These are phyloP conservation scores for Onychomys torridus DNA, from an alignment of 2,797 vertebrate genomes.

Conservation along the genomic window DNA sequence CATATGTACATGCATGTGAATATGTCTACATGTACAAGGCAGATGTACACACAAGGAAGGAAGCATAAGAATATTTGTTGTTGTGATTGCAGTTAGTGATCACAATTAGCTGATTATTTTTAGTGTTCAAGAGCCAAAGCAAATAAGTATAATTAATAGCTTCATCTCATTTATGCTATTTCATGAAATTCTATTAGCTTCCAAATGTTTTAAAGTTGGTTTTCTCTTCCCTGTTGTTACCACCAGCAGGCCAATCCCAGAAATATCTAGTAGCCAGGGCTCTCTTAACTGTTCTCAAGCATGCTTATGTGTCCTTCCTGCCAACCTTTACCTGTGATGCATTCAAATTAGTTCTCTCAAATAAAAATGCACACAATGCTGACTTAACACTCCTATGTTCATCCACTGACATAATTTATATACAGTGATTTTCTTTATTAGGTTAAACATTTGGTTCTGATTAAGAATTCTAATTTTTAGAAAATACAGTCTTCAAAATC, in stretches of 20 bases:
- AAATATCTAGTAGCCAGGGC: background rate
- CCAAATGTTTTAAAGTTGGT: background rate
- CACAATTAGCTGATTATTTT: background rate
- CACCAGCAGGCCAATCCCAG: background rate
- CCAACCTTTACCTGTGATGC: background rate
- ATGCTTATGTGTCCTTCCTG: background rate
- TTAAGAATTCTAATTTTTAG: slow-evolving; percentile 30
- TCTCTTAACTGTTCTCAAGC: background rate
- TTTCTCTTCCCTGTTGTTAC: background rate
- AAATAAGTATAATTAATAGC: background rate
- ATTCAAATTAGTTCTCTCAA: background rate
- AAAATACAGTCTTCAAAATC: background rate
- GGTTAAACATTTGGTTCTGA: background rate
- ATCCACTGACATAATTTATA: background rate
- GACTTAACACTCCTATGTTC: background rate
- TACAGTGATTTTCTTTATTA: background rate
- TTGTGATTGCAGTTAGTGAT: background rate
- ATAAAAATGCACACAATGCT: background rate
- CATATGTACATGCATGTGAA: background rate
- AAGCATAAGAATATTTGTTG: background rate
- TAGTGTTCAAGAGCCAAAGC: background rate
- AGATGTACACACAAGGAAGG: background rate
- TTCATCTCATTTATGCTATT: background rate
- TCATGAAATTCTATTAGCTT: background rate
- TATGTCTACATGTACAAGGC: background rate